Conservation (phyloP, 1,140 invertebrate genomes). For the Drosophila watanabei region DNA sequence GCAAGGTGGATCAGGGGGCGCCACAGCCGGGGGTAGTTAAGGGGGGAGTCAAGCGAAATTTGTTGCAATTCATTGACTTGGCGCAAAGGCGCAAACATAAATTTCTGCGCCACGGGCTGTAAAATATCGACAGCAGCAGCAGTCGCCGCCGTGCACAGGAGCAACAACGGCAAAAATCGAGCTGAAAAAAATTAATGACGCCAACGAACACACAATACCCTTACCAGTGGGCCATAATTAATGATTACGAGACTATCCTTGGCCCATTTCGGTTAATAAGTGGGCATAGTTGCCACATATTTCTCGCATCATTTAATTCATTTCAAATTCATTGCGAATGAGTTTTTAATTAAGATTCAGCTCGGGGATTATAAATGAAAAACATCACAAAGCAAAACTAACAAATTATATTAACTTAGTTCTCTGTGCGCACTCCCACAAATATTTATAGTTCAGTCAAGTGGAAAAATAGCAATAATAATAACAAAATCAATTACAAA, state of each 20-base stretch:
- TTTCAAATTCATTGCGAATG: constrained; percentile 5
- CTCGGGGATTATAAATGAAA: not conserved
- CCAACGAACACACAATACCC: constrained; percentile 48
- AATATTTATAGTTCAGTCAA: not conserved
- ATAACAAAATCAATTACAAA: not conserved
- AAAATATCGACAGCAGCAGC: constrained; percentile 72
- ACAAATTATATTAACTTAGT: not conserved
- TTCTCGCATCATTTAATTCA: constrained; percentile 12
- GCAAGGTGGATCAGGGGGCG: constrained; percentile 50
- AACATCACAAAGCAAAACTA: not conserved
- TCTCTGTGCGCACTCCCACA: too few relatives aligned
- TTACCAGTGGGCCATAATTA: constrained; percentile 30
- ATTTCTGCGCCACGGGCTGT: constrained; percentile 63
- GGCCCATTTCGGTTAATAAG: constrained; percentile 1
- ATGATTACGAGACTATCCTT: constrained; percentile 12
- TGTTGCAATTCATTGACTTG: constrained; percentile 83
- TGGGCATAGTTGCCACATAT: not conserved
- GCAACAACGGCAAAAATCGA: constrained; percentile 41
- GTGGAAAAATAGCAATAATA: not conserved
- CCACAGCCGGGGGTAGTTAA: constrained; percentile 19
- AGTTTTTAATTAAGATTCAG: constrained; percentile 7
- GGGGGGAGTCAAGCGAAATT: constrained; percentile 64
- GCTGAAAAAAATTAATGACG: constrained; percentile 54
- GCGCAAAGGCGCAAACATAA: constrained; percentile 76
- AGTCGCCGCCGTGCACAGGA: constrained; percentile 4